Conservation (phyloP, 1,140 invertebrate species). For the Dufourea novaeangliae region DNA sequence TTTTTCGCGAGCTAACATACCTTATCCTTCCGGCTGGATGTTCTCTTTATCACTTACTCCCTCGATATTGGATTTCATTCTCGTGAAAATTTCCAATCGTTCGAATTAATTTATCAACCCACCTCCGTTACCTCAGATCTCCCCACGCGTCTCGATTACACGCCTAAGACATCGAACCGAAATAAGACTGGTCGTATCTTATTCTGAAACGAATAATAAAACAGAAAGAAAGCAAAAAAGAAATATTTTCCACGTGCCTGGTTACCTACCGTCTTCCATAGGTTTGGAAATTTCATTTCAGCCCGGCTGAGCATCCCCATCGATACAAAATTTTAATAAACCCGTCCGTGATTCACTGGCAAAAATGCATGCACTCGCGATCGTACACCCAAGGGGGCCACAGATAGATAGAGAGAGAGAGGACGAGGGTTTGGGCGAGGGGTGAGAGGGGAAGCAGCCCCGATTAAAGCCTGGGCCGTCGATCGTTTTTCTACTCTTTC, state of each 20-base stretch:
- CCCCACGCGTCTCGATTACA: background rate
- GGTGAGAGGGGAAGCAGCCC: constrained; percentile 12
- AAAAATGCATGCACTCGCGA: constrained; percentile 19
- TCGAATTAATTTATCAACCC: constrained; percentile 29
- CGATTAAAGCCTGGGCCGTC: constrained; percentile 26
- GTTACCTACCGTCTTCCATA: background rate
- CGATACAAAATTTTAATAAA: constrained; percentile 51
- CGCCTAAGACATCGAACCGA: background rate
- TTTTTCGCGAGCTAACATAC: constrained; percentile 40
- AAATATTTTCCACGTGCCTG: background rate
- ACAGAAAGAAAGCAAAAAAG: background rate
- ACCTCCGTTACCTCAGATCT: constrained; percentile 8
- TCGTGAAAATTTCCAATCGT: background rate
- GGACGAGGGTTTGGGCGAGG: too few species aligned
- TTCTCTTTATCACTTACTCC: constrained; percentile 51
- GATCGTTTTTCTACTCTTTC: background rate
- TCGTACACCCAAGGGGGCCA: too few species aligned
- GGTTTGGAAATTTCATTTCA: constrained; percentile 37
- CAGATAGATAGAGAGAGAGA: too few species aligned
- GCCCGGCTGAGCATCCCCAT: background rate
- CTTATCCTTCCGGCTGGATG: constrained; percentile 47
- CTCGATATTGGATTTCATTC: constrained; percentile 27
- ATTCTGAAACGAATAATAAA: background rate
- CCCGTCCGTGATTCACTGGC: background rate
- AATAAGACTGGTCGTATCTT: background rate